Conservation (phyloP, 2,797 vertebrate genomes). For the Sylvilagus floridanus region DNA sequence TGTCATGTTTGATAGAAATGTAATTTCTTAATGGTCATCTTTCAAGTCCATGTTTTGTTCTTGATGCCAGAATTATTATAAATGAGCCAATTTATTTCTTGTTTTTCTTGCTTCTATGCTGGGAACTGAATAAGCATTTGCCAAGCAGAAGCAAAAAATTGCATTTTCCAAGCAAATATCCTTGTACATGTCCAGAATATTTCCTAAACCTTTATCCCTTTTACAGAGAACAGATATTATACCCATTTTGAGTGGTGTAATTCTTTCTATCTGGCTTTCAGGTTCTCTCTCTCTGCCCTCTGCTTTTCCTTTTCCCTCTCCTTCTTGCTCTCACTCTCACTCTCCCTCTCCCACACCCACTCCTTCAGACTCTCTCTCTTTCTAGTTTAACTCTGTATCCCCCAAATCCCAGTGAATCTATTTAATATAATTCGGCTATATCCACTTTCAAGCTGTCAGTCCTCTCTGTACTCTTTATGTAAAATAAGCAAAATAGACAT, state of each 20-base stretch:
- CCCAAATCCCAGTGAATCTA: background rate
- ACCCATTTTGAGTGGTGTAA: background rate
- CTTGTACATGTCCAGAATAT: background rate
- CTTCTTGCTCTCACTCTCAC: background rate
- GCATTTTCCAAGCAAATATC: background rate
- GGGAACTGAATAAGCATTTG: constrained; percentile 22
- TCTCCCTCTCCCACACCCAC: background rate
- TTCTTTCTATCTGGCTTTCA: background rate
- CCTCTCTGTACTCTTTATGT: background rate
- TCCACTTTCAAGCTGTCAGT: background rate
- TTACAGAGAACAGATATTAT: background rate
- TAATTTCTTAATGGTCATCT: background rate
- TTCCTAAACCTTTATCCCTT: background rate
- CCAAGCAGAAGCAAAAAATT: background rate
- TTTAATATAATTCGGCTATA: background rate
- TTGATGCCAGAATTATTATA: background rate
- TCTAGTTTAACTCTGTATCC: background rate
- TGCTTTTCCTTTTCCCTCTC: too few relatives aligned
- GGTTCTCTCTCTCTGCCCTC: background rate
- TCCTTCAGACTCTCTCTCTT: background rate
- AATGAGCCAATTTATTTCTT: background rate
- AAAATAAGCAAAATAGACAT: background rate
- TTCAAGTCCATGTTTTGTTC: background rate
- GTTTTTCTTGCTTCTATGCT: background rate
- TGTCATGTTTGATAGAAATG: background rate